A percentile compares a stretch with the other conserved stretches of the same genome.
Conservation (phyloP, 2,113 vertebrate genomes). For the Entelurus aequoreus region DNA sequence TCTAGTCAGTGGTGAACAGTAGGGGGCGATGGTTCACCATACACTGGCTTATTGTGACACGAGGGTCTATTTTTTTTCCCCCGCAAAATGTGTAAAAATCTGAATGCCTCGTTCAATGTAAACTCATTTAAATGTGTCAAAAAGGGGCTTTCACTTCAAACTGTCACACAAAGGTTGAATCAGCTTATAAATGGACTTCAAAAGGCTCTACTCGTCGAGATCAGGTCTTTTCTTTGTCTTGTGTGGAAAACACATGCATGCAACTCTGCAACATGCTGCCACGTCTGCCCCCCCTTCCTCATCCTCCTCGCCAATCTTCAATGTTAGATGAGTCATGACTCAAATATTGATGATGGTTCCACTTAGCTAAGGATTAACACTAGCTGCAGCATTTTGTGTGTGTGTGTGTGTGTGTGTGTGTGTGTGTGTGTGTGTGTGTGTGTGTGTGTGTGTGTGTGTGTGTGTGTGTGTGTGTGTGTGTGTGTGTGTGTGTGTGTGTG, state of each 20-base stretch:
- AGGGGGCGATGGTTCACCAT: conserved; percentile 52
- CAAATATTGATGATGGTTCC: conserved; percentile 67
- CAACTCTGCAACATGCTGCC: not conserved
- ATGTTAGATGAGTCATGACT: conserved; percentile 59
- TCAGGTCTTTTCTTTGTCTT: not conserved
- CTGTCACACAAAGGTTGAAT: not conserved
- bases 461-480: conserved; percentile 5
- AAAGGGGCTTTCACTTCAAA: not conserved
- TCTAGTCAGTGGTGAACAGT: conserved; percentile 29
- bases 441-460: conserved; percentile 2
- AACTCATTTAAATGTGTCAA: not conserved
- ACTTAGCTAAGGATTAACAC: conserved; percentile 49
- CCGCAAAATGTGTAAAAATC: not conserved
- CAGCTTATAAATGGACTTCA: not conserved
- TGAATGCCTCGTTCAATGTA: not conserved
- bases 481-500: not conserved
- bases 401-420: not conserved
- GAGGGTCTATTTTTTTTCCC: not conserved
- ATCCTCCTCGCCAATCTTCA: conserved; percentile 29
- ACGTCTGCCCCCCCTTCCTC: not conserved
- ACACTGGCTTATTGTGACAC: not conserved
- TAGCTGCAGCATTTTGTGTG: conserved; percentile 4
- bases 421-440: conserved; percentile 28
- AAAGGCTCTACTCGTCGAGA: not conserved
- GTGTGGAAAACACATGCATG: not conserved